Evolutionary conservation across 2,888 invertebrate species (phyloP), one percentile per base, ranked within the genome.

Genomic region (Dynastes maya): DNA sequence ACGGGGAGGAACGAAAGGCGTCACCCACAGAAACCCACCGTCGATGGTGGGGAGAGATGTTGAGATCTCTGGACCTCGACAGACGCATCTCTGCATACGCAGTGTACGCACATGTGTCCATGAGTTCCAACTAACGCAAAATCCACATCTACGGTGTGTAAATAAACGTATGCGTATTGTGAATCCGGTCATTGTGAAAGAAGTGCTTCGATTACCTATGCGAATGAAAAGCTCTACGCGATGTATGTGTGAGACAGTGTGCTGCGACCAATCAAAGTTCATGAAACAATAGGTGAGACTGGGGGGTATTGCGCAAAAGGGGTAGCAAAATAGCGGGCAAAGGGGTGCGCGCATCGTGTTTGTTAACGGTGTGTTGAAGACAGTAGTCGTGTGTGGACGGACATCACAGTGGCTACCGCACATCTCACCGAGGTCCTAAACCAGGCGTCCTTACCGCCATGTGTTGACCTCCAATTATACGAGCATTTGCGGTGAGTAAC

Each of bases 51-150:
- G 87, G 87, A 80, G 84, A 80, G 84, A 83, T 84, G 85, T 84
- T 84, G 84, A 81, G 82, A 82, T 81, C 81, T 81, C 84, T 82
- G 85, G 83, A 84, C 82, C 84, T 61, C 80, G 83, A 82, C 88
- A 89, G 88, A 89, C 88, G 88, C 88, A 88, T 87, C 87, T 85
- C 84, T 85, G 85, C 85, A 68, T 68, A 88, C 88, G 88, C 88
- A 88, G 86, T 84, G 84, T 82, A 88, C 88, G 88, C 88, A 88
- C 83, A 86, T 85, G 85, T 84, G 82, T 82, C 82, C 84, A 32
- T 58, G 81, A 82, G 82, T 83, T 82, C 75, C 77, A 77, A 77
- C 75, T 70, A 58, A 40, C 68, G 75, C 80, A 81, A 81, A 81
- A 76, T 70, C 55, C 53, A 67, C 16, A 40, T 58, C 75, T 72